Evolutionary conservation across 2,888 invertebrate genomes (phyloP).

Genomic region (Drosophila planitibia): DNA sequence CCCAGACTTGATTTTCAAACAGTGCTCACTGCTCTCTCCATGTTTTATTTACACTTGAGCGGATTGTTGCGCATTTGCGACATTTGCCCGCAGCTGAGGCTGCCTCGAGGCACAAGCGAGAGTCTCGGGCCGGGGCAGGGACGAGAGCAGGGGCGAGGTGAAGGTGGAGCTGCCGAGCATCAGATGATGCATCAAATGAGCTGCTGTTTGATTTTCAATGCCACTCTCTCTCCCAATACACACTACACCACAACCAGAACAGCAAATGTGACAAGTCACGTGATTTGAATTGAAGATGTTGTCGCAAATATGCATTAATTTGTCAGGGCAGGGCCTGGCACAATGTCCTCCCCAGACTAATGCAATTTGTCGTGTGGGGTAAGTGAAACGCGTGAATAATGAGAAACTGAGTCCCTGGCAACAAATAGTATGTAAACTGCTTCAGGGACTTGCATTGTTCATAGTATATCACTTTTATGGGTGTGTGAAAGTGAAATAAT

Average conservation of each 20-base stretch:
- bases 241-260: conserved; percentile 10
- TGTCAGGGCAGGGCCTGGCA: conserved; percentile 61
- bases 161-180: conserved; percentile 6
- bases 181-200: conserved; percentile 68
- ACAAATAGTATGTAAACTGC: not conserved
- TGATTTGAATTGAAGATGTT: conserved; percentile 75
- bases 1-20: conserved; percentile 21
- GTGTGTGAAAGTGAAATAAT: not conserved
- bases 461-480: not conserved
- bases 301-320: conserved; percentile 74
- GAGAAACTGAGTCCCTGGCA: conserved; percentile 22
- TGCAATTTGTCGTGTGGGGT: conserved; percentile 59
- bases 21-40: conserved; percentile 12
- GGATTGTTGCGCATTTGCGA: conserved; percentile 81
- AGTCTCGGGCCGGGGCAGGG: conserved; percentile 21
- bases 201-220: conserved; percentile 69
- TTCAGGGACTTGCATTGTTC: conserved; percentile 1
- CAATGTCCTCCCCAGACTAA: conserved; percentile 37
- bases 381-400: conserved; percentile 63
- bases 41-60: conserved; percentile 82
- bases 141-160: no score
- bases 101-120: conserved; percentile 24
- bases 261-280: conserved; percentile 64
- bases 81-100: conserved; percentile 9
- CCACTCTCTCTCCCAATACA: conserved; percentile 9